Base-by-base conservation (phyloP, 2,113 vertebrate genomes). In the Indicator maculatus region DNA sequence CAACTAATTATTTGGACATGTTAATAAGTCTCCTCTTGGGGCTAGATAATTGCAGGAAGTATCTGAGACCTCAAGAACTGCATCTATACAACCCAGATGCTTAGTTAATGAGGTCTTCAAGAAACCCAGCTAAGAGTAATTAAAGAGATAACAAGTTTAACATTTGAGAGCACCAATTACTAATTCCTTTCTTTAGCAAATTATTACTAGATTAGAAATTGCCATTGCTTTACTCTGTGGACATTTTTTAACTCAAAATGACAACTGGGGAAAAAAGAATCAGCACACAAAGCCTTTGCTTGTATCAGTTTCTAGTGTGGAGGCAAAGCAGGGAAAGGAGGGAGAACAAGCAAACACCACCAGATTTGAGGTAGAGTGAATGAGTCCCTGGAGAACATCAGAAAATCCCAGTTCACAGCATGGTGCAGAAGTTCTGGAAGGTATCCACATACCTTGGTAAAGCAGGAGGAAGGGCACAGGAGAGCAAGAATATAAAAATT, bases 101-200 rank as follows among this genome's bases (percentile, higher is more conserved):
- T 91, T 67, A 70, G 73, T 63, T 96, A 89, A 93, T 71, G 65
- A 93, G 70, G 74, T 74, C 53, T 67, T 71, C 20, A 11, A 74
- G 88, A 91, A 93, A 66, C 6, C 56, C 73, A 89, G 76, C 64
- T 73, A 80, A 56, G 24, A 83, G 83, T 86, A 92, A 86, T 90
- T 90, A 92, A 86, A 73, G 64, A 86, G 83, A 69, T 65, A 90
- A 76, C 31, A 88, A 86, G 72, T 80, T 86, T 83, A 89, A 89
- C 61, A 33, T 89, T 84, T 84, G 90, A 75, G 21, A 88, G 33
- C 31, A 83, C 41, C 31, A 61, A 65, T 76, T 79, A 59, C 75
- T 83, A 7, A 41, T 26, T 88, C 72, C 26, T 79, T 72, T 30
- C 63, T 52, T 65, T 58, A 58, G 45, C 14, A 72, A 88, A 73